Conservation (phyloP, 1,140 invertebrate species). For the Scaptomyza graminum region DNA sequence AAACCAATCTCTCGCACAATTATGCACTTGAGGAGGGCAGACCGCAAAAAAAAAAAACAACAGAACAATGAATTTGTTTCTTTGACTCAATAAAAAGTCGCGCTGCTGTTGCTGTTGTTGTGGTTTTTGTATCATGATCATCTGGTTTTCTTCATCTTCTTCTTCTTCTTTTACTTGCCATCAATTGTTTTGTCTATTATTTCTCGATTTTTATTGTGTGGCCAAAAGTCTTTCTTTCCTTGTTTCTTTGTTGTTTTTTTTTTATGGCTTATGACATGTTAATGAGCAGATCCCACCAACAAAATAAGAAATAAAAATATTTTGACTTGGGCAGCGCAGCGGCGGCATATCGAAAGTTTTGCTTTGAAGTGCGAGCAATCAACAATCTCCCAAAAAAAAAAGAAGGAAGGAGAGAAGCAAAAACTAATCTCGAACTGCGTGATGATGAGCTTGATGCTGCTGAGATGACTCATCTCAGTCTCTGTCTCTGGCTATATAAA, state of each 20-base stretch:
- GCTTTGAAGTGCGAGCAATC: conserved; percentile 49
- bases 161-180: conserved; percentile 10
- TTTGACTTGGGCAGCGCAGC: conserved; percentile 14
- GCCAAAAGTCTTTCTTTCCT: background rate
- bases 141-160: too few species aligned
- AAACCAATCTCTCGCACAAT: conserved; percentile 18
- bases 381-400: conserved; percentile 21
- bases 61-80: conserved; percentile 69
- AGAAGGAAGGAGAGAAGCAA: conserved; percentile 7
- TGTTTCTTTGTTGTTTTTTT: conserved; percentile 13
- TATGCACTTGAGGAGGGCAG: conserved; percentile 49
- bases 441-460: conserved; percentile 35
- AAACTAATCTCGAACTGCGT: background rate
- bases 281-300: conserved; percentile 63
- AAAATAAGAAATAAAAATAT: conserved; percentile 22
- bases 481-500: conserved; percentile 20
- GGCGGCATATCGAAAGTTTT: conserved; percentile 39
- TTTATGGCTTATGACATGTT: conserved; percentile 81
- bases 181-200: conserved; percentile 43
- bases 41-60: background rate
- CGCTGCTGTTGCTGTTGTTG: conserved; percentile 14
- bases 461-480: conserved; percentile 44
- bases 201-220: conserved; percentile 17
- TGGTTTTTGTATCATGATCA: conserved; percentile 1
- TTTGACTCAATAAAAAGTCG: conserved; percentile 14